Percentiles rank a stretch among this genome's conserved stretches.
Conservation (phyloP, 2,113 vertebrate genomes). For the Psittacula cyanocephala region DNA sequence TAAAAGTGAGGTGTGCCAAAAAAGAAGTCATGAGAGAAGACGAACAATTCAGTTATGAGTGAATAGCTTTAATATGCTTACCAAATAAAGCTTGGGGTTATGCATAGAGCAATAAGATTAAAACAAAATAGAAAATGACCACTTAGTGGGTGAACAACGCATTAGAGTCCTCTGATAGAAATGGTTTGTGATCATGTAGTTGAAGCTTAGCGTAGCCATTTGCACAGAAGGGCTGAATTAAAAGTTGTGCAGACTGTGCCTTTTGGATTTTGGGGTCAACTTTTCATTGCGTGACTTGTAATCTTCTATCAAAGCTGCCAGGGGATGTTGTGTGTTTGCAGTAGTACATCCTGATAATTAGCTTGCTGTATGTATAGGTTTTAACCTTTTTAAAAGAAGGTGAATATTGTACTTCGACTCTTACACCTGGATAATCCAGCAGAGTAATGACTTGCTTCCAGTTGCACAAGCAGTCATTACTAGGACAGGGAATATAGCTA, state of each 20-base stretch:
- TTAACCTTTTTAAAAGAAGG: not conserved
- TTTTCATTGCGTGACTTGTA: not conserved
- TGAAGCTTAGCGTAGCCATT: fast-evolving
- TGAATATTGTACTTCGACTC: not conserved
- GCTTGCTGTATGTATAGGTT: not conserved
- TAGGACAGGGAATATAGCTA: not conserved
- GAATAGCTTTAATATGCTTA: not conserved
- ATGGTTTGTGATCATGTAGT: fast-evolving
- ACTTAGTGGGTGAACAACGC: not conserved
- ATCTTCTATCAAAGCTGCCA: not conserved
- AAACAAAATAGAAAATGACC: not conserved
- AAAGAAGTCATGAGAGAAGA: not conserved
- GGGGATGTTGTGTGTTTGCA: not conserved
- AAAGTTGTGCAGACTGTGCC: not conserved
- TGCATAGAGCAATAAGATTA: not conserved
- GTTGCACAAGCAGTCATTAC: not conserved
- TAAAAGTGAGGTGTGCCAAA: not conserved
- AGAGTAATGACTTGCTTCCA: not conserved
- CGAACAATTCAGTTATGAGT: not conserved
- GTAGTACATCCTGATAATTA: not conserved
- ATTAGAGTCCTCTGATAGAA: not conserved
- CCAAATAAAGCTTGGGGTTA: not conserved
- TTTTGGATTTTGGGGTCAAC: not conserved
- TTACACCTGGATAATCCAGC: not conserved
- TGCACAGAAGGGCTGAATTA: not conserved